phyloP scores from a whole-genome alignment of 2,797 vertebrate genomes.

The Pangasius mekongensis region DNA sequence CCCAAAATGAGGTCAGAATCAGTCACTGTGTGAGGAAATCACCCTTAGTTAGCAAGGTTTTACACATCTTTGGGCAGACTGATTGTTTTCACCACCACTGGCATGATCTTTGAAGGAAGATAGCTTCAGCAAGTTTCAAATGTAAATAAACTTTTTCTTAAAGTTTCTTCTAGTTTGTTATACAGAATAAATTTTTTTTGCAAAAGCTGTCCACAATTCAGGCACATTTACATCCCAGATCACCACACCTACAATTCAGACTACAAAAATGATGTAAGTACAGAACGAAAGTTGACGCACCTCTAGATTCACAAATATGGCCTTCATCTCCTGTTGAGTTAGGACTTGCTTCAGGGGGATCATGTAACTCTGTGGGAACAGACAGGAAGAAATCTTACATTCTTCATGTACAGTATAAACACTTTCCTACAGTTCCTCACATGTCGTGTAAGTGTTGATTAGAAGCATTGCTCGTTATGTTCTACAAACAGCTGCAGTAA shows the following conservation, averaged over 20 bases:
- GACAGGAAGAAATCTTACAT: background rate
- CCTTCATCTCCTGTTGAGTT: conserved; percentile 86
- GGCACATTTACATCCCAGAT: background rate
- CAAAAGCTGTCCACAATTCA: background rate
- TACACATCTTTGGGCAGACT: background rate
- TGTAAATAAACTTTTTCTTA: background rate
- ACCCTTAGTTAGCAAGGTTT: background rate
- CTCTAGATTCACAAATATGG: conserved; percentile 97
- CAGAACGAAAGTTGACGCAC: conserved; percentile 67
- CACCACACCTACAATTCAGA: background rate
- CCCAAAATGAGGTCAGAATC: background rate
- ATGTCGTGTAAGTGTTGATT: background rate
- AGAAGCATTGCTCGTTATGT: background rate
- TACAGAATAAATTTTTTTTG: background rate
- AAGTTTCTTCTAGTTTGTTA: background rate
- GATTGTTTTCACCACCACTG: background rate
- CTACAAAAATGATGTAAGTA: background rate
- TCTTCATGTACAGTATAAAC: background rate
- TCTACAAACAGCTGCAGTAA: conserved; percentile 10
- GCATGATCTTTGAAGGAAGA: background rate
- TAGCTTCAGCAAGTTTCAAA: background rate
- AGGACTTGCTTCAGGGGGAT: conserved; percentile 89
- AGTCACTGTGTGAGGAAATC: background rate
- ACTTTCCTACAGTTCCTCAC: background rate
- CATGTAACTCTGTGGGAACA: conserved; percentile 89